Percentiles rank a stretch among this genome's conserved stretches.
These are phyloP conservation scores for Leptonema lineaticorne DNA, from an alignment of 1,140 invertebrate species.

Conservation along the genomic window DNA sequence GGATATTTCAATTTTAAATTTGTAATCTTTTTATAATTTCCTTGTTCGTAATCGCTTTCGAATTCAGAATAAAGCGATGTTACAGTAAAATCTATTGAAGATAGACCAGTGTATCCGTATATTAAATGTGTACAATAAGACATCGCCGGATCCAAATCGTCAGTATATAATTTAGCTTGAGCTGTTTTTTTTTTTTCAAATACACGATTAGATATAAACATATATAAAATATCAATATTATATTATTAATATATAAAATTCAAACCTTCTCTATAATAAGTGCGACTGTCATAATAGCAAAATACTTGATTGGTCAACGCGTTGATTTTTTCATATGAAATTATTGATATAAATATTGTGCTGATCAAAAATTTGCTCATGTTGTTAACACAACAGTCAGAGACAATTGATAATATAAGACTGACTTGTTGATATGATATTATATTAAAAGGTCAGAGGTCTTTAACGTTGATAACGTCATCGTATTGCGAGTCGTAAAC, in stretches of 20 bases:
- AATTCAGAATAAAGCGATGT: constrained; percentile 67
- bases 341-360: not conserved
- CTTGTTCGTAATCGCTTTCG: constrained; percentile 68
- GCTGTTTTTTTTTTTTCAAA: constrained; percentile 56
- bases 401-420: no score
- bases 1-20: constrained; percentile 71
- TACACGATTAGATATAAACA: not conserved
- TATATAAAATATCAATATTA: not conserved
- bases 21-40: constrained; percentile 68
- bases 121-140: constrained; percentile 82
- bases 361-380: not conserved
- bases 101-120: constrained; percentile 83
- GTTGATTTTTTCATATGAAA: not conserved
- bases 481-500: no score
- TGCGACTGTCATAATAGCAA: constrained; percentile 5
- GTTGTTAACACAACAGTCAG: no score
- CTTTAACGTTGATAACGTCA: no score
- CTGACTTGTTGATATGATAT: no score
- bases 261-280: not conserved
- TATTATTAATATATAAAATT: not conserved
- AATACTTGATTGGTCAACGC: not conserved
- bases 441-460: no score
- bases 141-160: constrained; percentile 71
- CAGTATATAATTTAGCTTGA: constrained; percentile 72
- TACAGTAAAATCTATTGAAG: constrained; percentile 67